These are phyloP conservation scores for Lagopus muta DNA, from an alignment of 2,113 vertebrate genomes.

Conservation along the genomic window DNA sequence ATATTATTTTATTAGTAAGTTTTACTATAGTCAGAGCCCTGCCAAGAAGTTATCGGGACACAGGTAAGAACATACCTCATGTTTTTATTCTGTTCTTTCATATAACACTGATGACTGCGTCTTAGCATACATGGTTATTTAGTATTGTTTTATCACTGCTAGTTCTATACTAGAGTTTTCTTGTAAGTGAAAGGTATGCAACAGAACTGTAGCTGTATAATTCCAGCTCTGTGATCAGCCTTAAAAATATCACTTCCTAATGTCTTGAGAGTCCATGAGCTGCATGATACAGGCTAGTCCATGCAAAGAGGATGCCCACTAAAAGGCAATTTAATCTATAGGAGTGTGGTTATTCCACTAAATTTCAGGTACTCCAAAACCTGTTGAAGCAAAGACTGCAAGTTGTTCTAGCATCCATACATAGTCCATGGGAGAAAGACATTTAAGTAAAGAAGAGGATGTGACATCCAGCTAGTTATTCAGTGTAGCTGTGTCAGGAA, in stretches of 20 bases:
- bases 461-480: not conserved
- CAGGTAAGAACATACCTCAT: slow-evolving; percentile 31
- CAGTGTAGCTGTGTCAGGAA: fast-evolving
- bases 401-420: not conserved
- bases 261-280: not conserved
- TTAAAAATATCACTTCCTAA: not conserved
- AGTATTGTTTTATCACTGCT: not conserved
- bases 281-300: fast-evolving
- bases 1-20: slow-evolving; percentile 15
- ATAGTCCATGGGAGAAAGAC: fast-evolving
- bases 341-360: not conserved
- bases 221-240: too few relatives aligned
- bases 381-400: not conserved
- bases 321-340: not conserved
- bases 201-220: too few relatives aligned
- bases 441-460: not conserved
- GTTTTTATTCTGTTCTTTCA: not conserved
- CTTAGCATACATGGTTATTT: fast-evolving
- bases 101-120: not conserved
- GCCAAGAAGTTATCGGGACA: slow-evolving; percentile 40
- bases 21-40: slow-evolving; percentile 18
- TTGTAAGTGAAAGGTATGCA: not conserved
- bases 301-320: fast-evolving
- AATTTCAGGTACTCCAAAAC: not conserved
- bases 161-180: fast-evolving